A percentile compares a stretch with the other conserved stretches of the same genome.
phyloP scores from a whole-genome alignment of 2,888 invertebrate genomes.

The Hydropsyche betteni region DNA sequence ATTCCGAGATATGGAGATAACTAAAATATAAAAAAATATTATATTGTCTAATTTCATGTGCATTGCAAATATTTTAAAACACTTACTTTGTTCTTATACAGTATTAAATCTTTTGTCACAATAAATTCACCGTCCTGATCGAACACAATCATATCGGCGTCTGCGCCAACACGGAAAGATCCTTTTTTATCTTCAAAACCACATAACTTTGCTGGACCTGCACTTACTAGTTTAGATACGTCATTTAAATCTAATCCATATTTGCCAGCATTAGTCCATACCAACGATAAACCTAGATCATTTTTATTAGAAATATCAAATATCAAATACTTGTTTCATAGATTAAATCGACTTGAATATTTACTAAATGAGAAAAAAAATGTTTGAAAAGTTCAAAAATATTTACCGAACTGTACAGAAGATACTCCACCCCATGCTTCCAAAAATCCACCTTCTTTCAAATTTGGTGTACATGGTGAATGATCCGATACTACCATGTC shows the following conservation, averaged over 20 bases:
- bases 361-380: slow-evolving; percentile 36
- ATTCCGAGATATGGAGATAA: slow-evolving; percentile 73
- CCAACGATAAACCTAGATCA: slow-evolving; percentile 68
- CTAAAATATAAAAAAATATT: slow-evolving; percentile 58
- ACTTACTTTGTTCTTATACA: slow-evolving; percentile 75
- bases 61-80: background rate
- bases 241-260: slow-evolving; percentile 66
- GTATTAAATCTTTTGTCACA: slow-evolving; percentile 67
- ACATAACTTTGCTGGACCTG: slow-evolving; percentile 70
- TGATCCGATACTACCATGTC: slow-evolving; percentile 76
- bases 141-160: slow-evolving; percentile 79
- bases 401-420: slow-evolving; percentile 74
- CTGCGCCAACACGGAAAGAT: slow-evolving; percentile 68
- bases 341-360: too few species aligned
- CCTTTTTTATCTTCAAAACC: slow-evolving; percentile 72
- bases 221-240: slow-evolving; percentile 69
- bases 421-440: slow-evolving; percentile 80
- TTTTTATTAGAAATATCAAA: background rate
- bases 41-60: slow-evolving; percentile 34
- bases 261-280: slow-evolving; percentile 72
- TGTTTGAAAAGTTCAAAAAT: slow-evolving; percentile 32
- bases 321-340: too few species aligned
- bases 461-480: slow-evolving; percentile 73
- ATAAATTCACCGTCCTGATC: slow-evolving; percentile 70
- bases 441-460: slow-evolving; percentile 72